Evolutionary conservation across 1,140 invertebrate genomes (phyloP), one percentile per base, ranked within the genome.

Genomic region (Saxidomus purpurata): DNA sequence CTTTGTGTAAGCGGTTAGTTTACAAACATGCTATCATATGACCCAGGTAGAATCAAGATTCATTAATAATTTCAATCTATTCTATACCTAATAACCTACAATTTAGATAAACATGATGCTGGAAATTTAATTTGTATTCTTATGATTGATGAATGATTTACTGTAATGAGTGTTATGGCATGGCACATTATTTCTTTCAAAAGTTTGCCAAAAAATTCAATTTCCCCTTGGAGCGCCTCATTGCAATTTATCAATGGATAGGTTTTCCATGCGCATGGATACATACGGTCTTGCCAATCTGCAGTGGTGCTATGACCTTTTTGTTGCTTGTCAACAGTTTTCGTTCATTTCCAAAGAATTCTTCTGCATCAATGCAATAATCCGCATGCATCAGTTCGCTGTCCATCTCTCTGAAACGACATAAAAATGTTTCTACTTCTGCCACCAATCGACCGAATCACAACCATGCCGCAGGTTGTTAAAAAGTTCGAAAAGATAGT

Each of bases 211-310:
- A n/a, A n/a, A n/a, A n/a, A 6, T 59, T 59, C 4, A 31, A 43
- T 67, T 82, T 28, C 80, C 80, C 80, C 22, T 63, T 47, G n/a
- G 22, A 61, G 52, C 13, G 55, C 61, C 80, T 28, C 36, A 9
- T 67, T 25, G 1, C 77, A 49, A 43, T 87, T 77, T 63, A 59
- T 87, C 47, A 55, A 87, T 87, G 85, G 52, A 79, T 43, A 52
- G 43, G 19, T 74, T 28, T 28, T 0, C 17, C 31, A 11, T 8
- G 85, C 85, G 52, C 25, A 87, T 76, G 71, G 63, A 79, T 87
- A 87, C 59, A 55, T 87, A 87, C 85, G 34, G 85, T 79, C 79
- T 87, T 87, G 13, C 52, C 34, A 25, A 87, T 87, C 67, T 87
- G 85, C 34, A 87, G 31, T 19, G 85, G 85, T 36, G 85, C 25